Conservation (phyloP, 2,888 invertebrate species). For the Colostygia pectinataria region DNA sequence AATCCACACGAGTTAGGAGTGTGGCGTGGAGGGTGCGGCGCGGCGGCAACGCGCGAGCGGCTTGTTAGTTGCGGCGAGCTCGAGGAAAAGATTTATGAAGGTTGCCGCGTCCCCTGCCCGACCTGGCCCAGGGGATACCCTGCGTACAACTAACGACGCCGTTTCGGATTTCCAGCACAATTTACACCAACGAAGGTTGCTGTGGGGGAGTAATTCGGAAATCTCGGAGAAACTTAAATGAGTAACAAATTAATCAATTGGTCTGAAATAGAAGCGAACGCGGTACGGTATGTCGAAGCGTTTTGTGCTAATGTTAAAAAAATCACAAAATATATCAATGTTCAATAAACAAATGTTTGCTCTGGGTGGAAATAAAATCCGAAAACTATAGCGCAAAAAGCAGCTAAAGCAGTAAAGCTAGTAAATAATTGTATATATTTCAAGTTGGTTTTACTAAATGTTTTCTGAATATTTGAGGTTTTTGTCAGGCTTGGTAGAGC, state of each 20-base stretch:
- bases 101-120: constrained; percentile 67
- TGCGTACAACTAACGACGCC: constrained; percentile 75
- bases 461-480: constrained; percentile 24
- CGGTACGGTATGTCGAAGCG: not conserved
- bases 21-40: constrained; percentile 30
- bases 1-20: constrained; percentile 39
- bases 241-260: constrained; percentile 65
- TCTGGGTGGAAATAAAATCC: too few species aligned
- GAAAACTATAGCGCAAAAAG: too few species aligned
- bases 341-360: too few species aligned
- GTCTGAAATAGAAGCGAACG: constrained; percentile 36
- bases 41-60: constrained; percentile 46
- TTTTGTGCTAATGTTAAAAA: not conserved
- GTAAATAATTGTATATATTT: too few species aligned
- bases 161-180: constrained; percentile 77
- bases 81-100: constrained; percentile 79
- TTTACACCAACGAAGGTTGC: constrained; percentile 66
- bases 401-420: too few species aligned
- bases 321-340: too few species aligned
- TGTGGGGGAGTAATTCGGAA: constrained; percentile 55
- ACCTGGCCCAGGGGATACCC: constrained; percentile 71
- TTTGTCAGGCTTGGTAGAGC: constrained; percentile 51
- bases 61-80: constrained; percentile 76
- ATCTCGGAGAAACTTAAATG: constrained; percentile 66
- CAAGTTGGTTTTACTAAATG: not conserved